Evolutionary conservation across 2,888 invertebrate species (phyloP), one percentile per base, ranked within the genome.

Genomic region (Nemotelus pantherinus): DNA sequence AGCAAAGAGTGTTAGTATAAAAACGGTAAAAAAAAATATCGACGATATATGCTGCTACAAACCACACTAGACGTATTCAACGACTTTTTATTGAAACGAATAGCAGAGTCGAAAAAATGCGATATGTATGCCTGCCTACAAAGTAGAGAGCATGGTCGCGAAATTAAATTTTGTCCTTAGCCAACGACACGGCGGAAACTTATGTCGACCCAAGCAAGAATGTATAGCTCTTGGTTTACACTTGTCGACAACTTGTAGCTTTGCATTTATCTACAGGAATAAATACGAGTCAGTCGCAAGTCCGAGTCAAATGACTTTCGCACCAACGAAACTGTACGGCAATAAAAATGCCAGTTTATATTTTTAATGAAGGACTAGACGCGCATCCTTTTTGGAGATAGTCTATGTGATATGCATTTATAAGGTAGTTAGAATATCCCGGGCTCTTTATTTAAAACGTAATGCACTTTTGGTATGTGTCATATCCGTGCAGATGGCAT

Each of bases 131-230:
- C 70, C 76, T 75, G 76, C 67, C 44, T 65, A 45, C 64, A 44
- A 58, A 65, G 76, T 65, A 76, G 4, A n/a, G 55, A 55, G 47
- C 65, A 68, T 77, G 58, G 79, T 71, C 72, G 65, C 77, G 72
- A 79, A 79, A 79, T 79, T 79, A 77, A 79, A 79, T 79, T 76
- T 79, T 55, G 53, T 77, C 77, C 67, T 76, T 77, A 79, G 68
- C 77, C 77, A 58, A 10, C 60, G 55, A 58, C 74, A 58, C 47
- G 57, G 71, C 55, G 63, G 64, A 64, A 65, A 57, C 60, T 75
- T 58, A 55, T 41, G 39, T 57, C 47, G 57, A 57, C 57, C 44
- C 53, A 10, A 41, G 63, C 41, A 63, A 74, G 74, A 63, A 63
- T 74, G 48, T 60, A 74, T 48, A 25, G 63, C 57, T 55, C 10